Percentiles rank a stretch among this genome's conserved stretches.
These are phyloP conservation scores for Symphodus melops DNA, from an alignment of 2,113 vertebrate genomes.

Conservation along the genomic window DNA sequence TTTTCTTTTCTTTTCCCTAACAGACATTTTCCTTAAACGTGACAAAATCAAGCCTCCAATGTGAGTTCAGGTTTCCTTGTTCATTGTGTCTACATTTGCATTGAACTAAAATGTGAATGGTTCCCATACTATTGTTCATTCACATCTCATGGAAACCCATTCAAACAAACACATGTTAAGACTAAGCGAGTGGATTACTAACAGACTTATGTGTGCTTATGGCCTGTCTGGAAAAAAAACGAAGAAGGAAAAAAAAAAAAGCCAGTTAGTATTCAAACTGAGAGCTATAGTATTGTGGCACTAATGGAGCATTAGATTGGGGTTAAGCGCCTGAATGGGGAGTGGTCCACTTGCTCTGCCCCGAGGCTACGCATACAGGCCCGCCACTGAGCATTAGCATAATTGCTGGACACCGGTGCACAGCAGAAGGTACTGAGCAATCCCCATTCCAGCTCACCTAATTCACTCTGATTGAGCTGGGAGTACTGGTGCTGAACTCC, in stretches of 20 bases:
- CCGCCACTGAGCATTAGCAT: conserved; percentile 74
- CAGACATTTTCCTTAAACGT: neutral
- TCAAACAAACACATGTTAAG: conserved; percentile 61
- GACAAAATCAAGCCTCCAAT: conserved; percentile 2
- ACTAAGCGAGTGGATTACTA: conserved; percentile 59
- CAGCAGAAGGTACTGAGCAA: conserved; percentile 63
- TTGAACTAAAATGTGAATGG: conserved; percentile 25
- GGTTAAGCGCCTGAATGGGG: conserved; percentile 80
- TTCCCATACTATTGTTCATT: conserved; percentile 40
- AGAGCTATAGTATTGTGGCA: conserved; percentile 69
- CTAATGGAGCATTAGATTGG: conserved; percentile 83
- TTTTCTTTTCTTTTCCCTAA: neutral
- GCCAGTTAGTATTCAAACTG: conserved; percentile 66
- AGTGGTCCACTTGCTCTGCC: conserved; percentile 70
- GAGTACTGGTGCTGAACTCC: conserved; percentile 62
- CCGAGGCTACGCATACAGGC: conserved; percentile 63
- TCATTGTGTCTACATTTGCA: conserved; percentile 30
- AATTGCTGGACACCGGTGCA: conserved; percentile 75
- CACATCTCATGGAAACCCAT: conserved; percentile 40
- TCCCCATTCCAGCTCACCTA: conserved; percentile 61
- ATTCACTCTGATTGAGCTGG: conserved; percentile 73
- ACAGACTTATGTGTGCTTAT: conserved; percentile 59
- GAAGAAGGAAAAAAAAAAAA: conserved; percentile 31
- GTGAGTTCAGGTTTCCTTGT: neutral
- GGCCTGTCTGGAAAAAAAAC: conserved; percentile 15